Evolutionary conservation across 2,888 invertebrate genomes (phyloP), one percentile per base, ranked within the genome.

Genomic region (Nasonia oneida): DNA sequence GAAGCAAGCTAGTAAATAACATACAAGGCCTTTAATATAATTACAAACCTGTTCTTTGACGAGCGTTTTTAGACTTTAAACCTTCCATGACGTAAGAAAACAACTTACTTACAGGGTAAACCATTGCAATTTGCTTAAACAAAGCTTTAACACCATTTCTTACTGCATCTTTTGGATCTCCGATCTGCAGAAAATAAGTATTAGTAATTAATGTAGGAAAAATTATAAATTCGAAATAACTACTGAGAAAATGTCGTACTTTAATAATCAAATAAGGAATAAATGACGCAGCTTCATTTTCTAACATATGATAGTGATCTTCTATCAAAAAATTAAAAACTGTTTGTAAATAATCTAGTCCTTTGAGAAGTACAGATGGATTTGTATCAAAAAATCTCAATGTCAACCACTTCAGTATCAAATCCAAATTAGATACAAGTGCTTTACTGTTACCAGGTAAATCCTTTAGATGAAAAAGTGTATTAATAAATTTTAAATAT

Each of bases 331-430:
- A 95, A 87, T 95, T 95, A 93, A 99, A 98, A 85, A 98, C 97
- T 29, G 95, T 94, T 87, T 96, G 96, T 15, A 99, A 94, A 93
- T 98, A 99, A 92, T 99, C 99, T 89, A 99, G 94, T n/a, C 97
- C 98, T 94, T 98, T 98, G 90, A 99, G 95, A 86, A 99, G 95
- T 61, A 99, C 99, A 23, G 98, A 98, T 14, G 99, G 99, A 94
- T 99, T 99, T 39, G 99, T 99, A 94, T 99, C 99, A 91, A 99
- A 99, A 94, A 99, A 99, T 86, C 99, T 95, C 75, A 99, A 94
- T 0, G 99, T 99, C 89, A 99, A 93, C 99, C 99, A 99, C 93
- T 99, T 99, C 74, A 99, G 95, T 83, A 99, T 97, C 87, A 99
- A 94, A 94, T 99, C 99, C 87, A 99, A 94, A 94, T 99, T 99